Base-by-base conservation (phyloP, 2,797 vertebrate species). In the Toxotes lorentzi region DNA sequence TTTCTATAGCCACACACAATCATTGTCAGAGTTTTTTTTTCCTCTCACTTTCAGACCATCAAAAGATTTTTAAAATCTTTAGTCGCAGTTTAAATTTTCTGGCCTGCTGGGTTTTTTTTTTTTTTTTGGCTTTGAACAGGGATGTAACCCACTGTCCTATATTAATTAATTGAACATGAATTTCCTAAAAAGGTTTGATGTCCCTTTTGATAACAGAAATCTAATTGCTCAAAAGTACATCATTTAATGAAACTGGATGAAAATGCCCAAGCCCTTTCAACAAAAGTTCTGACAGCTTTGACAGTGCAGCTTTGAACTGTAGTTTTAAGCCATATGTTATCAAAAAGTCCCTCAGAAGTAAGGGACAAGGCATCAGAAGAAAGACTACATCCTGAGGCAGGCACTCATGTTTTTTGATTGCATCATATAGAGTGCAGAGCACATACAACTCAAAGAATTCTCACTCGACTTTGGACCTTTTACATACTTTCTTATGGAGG, bases 361-460 rank as follows among this genome's bases (percentile, higher is more conserved):
- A 27, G 58, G 60, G 66, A 81, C 67, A 30, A 73, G 62, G 57
- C 73, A 57, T 75, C 45, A 82, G 58, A 78, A 73, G 47, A 73
- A 73, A 81, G 51, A 61, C 66, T 51, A 9, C 4, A 62, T 71
- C 59, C 54, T 76, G 38, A 72, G 35, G 24, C 54, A 73, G 71
- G 40, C 72, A n/a, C 59, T 71, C 48, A 45, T 24, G 38, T 81
- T 75, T 63, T 53, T 21, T 32, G 51, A 72, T 85, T 81, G 60
- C 81, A 63, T 89, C 86, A 82, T 43, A 63, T 19, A n/a, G 38
- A 65, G 74, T 8, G 12, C 68, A 60, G 53, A 77, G 54, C 68
- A 54, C 59, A 74, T 43, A 38, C 60, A 58, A 66, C 77, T 82
- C 41, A 85, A 82, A 89, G 63, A 82, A 69, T 27, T 68, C 69